Base-by-base conservation (phyloP, 2,113 vertebrate species). In the Heptranchias perlo region DNA sequence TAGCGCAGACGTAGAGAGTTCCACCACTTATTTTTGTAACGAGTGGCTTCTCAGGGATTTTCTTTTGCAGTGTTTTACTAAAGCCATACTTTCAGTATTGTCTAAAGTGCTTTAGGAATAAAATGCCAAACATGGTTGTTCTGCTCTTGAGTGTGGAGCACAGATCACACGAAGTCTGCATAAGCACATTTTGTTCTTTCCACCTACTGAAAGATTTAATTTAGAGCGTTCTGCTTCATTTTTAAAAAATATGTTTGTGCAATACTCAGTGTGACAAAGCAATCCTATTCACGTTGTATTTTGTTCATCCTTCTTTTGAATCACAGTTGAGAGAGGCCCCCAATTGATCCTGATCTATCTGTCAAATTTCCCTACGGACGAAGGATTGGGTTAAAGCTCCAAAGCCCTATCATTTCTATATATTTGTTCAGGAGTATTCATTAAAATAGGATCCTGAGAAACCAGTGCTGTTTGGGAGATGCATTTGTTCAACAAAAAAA, bases 11-110 rank as follows among this genome's bases (percentile, higher is more conserved):
- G 3, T 1, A 47, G 58, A 64, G 61, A 52, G 94, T 52, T 95
- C 65, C 94, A 67, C 65, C 28, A 73, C 23, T 67, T 69, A 52
- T 95, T 69, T 95, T 49, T 73, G 93, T 23, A 95, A 95, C 44
- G 14, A 49, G 65, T 95, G 65, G 94, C 94, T 95, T 47, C 65
- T 95, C 94, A 95, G 94, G 94, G 94, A 95, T 69, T 95, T 95
- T 69, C 44, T 73, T 95, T 95, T 95, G 65, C 94, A 95, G 65
- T 95, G 94, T 67, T 95, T 95, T 65, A 73, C 65, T 28, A 95
- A 93, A 95, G 94, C 94, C 94, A 95, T 95, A 95, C 65, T 49
- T 62, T 91, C 87, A 94, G 54, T 94, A 35, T 91, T 58, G 87
- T 64, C 91, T 64, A 91, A 61, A 62, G 89, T 87, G 89, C 61